These are phyloP conservation scores for Idaea aversata DNA, from an alignment of 2,888 invertebrate genomes.

Conservation along the genomic window DNA sequence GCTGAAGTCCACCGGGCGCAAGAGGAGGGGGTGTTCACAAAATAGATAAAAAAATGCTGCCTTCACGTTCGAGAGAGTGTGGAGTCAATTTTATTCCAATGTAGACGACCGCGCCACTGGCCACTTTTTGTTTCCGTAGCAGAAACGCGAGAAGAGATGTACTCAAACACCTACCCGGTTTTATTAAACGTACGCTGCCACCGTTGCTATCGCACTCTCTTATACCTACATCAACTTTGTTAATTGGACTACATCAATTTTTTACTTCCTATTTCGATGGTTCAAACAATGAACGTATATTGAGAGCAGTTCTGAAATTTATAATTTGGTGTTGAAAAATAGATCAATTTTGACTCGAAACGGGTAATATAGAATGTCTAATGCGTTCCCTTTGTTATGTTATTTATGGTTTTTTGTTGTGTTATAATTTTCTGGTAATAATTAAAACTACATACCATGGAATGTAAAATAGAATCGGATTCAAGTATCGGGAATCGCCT, in stretches of 20 bases:
- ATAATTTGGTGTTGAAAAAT: not conserved
- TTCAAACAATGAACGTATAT: conserved; percentile 6
- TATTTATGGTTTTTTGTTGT: too few relatives aligned
- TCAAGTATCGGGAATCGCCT: conserved; percentile 72
- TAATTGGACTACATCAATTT: conserved; percentile 32
- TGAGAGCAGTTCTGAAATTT: not conserved
- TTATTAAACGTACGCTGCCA: conserved; percentile 64
- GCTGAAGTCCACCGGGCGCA: conserved; percentile 71
- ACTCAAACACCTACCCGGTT: conserved; percentile 77
- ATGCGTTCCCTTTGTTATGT: not conserved
- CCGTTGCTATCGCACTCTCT: conserved; percentile 17
- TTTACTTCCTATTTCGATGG: conserved; percentile 27
- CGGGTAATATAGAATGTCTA: conserved; percentile 6
- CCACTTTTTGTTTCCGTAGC: conserved; percentile 78
- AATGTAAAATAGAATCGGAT: conserved; percentile 59
- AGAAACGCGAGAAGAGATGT: conserved; percentile 76
- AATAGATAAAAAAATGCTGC: conserved; percentile 73
- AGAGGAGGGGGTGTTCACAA: conserved; percentile 45
- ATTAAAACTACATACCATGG: not conserved
- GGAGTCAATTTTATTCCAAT: conserved; percentile 81
- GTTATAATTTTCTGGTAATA: not conserved
- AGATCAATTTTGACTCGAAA: not conserved
- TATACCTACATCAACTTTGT: conserved; percentile 31
- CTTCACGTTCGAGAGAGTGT: conserved; percentile 79
- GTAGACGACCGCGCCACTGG: conserved; percentile 77